Percentiles rank a stretch among this genome's conserved stretches.
phyloP scores from a whole-genome alignment of 2,888 invertebrate species.

The Cyclophora punctaria region DNA sequence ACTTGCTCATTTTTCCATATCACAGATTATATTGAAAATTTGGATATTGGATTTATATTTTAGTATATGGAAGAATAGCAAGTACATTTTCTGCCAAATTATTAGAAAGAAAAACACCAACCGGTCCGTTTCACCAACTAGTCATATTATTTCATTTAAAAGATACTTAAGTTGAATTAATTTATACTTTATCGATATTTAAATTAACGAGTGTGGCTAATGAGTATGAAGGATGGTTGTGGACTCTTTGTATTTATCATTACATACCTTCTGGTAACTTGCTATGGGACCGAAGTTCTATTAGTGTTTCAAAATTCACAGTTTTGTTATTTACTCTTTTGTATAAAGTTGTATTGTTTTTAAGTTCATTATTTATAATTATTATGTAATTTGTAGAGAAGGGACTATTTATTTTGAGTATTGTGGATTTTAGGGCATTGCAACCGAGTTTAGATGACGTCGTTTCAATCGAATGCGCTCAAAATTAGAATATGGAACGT shows the following conservation, averaged over 20 bases:
- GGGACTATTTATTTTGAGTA: slow-evolving; percentile 62
- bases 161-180: slow-evolving; percentile 47
- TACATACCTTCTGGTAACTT: slow-evolving; percentile 8
- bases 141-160: slow-evolving; percentile 60
- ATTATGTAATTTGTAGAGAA: slow-evolving; percentile 56
- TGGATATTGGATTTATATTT: no score
- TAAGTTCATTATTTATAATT: slow-evolving; percentile 67
- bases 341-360: slow-evolving; percentile 58
- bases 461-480: slow-evolving; percentile 24
- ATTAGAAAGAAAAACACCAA: not conserved
- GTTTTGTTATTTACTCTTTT: slow-evolving; percentile 43
- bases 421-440: slow-evolving; percentile 49
- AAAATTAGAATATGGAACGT: slow-evolving; percentile 6
- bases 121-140: slow-evolving; percentile 58
- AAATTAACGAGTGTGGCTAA: slow-evolving; percentile 51
- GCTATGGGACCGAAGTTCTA: slow-evolving; percentile 41
- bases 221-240: slow-evolving; percentile 51
- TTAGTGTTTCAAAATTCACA: slow-evolving; percentile 20
- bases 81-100: slow-evolving; percentile 2
- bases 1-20: slow-evolving; percentile 18
- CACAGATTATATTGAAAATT: slow-evolving; percentile 3
- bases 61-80: slow-evolving; percentile 12
- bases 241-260: slow-evolving; percentile 22
- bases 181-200: slow-evolving; percentile 31
- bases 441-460: slow-evolving; percentile 44